These are phyloP conservation scores for Condylura cristata DNA, from an alignment of 2,113 vertebrate genomes.

Conservation along the genomic window DNA sequence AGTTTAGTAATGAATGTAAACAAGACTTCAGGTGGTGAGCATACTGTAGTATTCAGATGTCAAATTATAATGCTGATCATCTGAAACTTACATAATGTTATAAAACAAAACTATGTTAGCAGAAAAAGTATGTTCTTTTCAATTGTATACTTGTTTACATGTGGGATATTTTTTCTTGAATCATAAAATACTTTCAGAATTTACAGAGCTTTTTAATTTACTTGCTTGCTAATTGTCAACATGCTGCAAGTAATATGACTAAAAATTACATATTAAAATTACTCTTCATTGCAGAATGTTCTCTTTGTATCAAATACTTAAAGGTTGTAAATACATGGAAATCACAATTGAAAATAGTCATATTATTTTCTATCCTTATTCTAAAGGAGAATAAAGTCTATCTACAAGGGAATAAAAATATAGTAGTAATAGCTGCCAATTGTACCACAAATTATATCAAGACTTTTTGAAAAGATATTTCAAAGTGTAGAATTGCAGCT, in stretches of 20 bases:
- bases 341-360: constrained; percentile 11
- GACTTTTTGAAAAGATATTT: constrained; percentile 55
- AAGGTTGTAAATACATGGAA: not conserved
- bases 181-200: constrained; percentile 14
- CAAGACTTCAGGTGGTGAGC: not conserved
- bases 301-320: not conserved
- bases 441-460: constrained; percentile 55
- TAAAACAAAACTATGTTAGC: not conserved
- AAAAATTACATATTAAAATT: not conserved
- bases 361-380: constrained; percentile 20
- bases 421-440: constrained; percentile 13
- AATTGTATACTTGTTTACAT: not conserved
- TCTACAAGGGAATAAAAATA: constrained; percentile 20
- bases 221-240: not conserved
- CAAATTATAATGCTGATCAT: not conserved
- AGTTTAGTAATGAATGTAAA: not conserved
- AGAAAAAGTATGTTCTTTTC: not conserved
- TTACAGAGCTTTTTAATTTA: not conserved
- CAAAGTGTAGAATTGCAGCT: constrained; percentile 61
- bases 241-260: not conserved
- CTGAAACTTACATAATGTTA: not conserved
- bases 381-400: constrained; percentile 55
- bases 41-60: not conserved
- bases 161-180: not conserved
- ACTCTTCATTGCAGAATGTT: constrained; percentile 31